phyloP scores from a whole-genome alignment of 2,113 vertebrate species.

The Anhinga anhinga region DNA sequence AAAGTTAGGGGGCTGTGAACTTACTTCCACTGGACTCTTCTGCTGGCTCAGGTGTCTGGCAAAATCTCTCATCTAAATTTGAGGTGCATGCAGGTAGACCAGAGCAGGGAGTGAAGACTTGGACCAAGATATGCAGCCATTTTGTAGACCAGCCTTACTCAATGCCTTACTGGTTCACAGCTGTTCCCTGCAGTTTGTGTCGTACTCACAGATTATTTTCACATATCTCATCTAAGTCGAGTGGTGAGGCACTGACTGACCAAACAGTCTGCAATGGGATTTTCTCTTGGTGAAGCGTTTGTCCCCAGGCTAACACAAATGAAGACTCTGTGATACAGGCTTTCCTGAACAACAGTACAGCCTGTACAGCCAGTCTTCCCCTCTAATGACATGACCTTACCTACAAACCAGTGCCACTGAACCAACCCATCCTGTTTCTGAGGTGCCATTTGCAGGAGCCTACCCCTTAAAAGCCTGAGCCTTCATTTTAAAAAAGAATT shows the following conservation, averaged over 20 bases:
- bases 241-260: neutral
- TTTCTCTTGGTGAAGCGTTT: neutral
- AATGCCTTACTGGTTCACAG: neutral
- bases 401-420: neutral
- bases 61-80: neutral
- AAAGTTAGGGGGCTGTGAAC: neutral
- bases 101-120: neutral
- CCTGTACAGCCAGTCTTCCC: neutral
- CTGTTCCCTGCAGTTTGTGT: neutral
- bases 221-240: neutral
- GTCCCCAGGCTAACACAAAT: neutral
- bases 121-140: rapidly evolving
- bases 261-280: neutral
- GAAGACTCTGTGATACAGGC: neutral
- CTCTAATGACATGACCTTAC: neutral
- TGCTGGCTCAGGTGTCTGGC: neutral
- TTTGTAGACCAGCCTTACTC: neutral
- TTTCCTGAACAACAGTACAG: rapidly evolving
- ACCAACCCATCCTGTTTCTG: neutral
- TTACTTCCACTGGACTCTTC: neutral
- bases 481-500: neutral
- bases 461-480: neutral
- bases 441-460: neutral
- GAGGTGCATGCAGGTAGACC: neutral
- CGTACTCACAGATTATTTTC: neutral